Conservation (phyloP, 2,113 vertebrate species). For the Trogon surrucura region DNA sequence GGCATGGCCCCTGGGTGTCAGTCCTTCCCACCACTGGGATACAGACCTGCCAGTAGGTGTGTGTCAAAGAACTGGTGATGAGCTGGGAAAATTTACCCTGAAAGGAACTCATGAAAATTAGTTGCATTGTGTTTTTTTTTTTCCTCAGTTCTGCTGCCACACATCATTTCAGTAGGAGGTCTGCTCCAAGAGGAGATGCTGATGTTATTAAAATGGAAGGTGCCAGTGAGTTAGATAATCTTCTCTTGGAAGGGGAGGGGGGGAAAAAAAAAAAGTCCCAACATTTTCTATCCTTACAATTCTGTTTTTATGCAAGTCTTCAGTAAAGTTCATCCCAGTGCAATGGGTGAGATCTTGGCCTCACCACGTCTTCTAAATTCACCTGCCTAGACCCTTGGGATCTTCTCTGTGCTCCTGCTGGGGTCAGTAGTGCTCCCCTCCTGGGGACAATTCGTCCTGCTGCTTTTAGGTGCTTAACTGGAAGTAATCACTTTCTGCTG, state of each 20-base stretch:
- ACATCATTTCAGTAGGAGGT: rapidly evolving
- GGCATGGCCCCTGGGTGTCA: rapidly evolving
- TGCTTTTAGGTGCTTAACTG: background rate
- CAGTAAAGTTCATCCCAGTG: background rate
- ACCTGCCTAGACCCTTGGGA: background rate
- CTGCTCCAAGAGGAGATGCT: background rate
- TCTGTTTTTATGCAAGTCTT: background rate
- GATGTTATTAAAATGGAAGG: background rate
- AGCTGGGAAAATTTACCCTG: background rate
- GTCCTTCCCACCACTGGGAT: background rate
- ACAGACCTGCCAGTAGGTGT: background rate
- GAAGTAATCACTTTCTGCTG: background rate
- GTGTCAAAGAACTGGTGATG: background rate
- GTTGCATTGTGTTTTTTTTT: rapidly evolving
- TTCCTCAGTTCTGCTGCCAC: background rate
- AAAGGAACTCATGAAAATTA: background rate
- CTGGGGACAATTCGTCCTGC: background rate
- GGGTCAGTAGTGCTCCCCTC: background rate
- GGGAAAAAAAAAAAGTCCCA: rapidly evolving
- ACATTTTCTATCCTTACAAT: background rate
- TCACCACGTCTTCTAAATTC: background rate
- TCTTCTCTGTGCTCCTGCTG: background rate
- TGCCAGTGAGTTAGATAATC: background rate
- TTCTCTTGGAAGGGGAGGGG: rapidly evolving
- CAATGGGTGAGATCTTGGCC: background rate